Evolutionary conservation across 2,113 vertebrate genomes (phyloP).

Genomic region (Hyperoodon ampullatus): DNA sequence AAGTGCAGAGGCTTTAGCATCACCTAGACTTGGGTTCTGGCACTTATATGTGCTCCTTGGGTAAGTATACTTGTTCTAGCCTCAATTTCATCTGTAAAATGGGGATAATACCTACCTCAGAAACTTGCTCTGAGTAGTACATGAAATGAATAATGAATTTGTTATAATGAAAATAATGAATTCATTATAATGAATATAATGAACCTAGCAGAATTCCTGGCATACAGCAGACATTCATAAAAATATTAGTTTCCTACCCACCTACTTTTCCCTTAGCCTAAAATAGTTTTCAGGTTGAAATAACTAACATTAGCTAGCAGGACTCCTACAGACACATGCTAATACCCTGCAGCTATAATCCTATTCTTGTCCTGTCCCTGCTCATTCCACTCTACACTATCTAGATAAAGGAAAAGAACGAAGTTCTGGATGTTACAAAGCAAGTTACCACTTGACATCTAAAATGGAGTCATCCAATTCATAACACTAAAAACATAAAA

Average conservation of each 20-base stretch:
- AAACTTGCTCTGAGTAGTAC: neutral
- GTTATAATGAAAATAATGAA: neutral
- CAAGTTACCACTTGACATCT: neutral
- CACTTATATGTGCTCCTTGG: neutral
- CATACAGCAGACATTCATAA: neutral
- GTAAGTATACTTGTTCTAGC: neutral
- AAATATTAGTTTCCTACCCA: neutral
- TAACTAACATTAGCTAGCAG: neutral
- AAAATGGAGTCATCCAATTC: neutral
- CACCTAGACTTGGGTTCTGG: neutral
- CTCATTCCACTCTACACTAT: neutral
- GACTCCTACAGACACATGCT: neutral
- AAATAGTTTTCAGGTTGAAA: neutral
- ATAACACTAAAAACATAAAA: neutral
- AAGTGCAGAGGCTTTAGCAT: neutral
- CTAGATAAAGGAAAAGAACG: constrained; percentile 34
- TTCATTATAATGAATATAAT: neutral
- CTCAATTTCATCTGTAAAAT: neutral
- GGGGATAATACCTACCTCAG: neutral
- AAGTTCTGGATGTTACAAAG: constrained; percentile 13
- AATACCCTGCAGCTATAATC: neutral
- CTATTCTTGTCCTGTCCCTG: neutral
- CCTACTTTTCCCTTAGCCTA: neutral
- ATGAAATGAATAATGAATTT: neutral
- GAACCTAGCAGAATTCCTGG: neutral